These are phyloP conservation scores for Hylomyscus alleni DNA, from an alignment of 2,797 vertebrate genomes.

Conservation along the genomic window DNA sequence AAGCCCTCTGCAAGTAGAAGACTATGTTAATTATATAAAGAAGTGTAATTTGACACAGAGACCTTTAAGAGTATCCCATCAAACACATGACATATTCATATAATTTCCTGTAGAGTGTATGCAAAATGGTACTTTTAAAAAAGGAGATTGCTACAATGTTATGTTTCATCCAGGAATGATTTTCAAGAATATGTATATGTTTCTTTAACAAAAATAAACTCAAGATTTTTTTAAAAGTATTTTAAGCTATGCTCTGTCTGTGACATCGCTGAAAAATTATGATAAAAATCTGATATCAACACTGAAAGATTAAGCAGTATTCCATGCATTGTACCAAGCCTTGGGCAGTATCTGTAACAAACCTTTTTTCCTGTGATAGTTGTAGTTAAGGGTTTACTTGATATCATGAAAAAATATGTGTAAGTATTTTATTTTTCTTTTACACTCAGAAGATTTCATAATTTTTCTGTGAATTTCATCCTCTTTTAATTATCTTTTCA, in stretches of 20 bases:
- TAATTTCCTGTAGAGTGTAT: slow-evolving; percentile 5
- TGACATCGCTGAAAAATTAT: neutral
- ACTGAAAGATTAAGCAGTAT: neutral
- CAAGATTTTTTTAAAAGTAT: neutral
- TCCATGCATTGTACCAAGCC: neutral
- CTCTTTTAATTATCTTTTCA: slow-evolving; percentile 37
- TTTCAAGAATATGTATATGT: slow-evolving; percentile 13
- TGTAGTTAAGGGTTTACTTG: neutral
- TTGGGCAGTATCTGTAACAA: neutral
- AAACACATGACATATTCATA: slow-evolving; percentile 25
- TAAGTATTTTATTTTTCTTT: neutral
- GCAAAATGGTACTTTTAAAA: neutral
- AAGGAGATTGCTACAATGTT: neutral
- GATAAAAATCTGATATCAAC: neutral
- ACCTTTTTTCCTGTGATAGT: neutral
- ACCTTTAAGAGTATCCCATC: slow-evolving; percentile 2
- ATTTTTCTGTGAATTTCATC: neutral
- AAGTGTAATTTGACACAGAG: slow-evolving; percentile 25
- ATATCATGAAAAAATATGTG: neutral
- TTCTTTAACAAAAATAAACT: neutral
- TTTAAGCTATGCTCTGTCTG: neutral
- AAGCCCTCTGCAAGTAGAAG: neutral
- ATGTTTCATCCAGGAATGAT: neutral
- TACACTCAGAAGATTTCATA: neutral
- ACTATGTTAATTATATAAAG: slow-evolving; percentile 61